A percentile compares a stretch with the other conserved stretches of the same genome.
phyloP scores from a whole-genome alignment of 2,888 invertebrate species.

The Idaea dimidiata region DNA sequence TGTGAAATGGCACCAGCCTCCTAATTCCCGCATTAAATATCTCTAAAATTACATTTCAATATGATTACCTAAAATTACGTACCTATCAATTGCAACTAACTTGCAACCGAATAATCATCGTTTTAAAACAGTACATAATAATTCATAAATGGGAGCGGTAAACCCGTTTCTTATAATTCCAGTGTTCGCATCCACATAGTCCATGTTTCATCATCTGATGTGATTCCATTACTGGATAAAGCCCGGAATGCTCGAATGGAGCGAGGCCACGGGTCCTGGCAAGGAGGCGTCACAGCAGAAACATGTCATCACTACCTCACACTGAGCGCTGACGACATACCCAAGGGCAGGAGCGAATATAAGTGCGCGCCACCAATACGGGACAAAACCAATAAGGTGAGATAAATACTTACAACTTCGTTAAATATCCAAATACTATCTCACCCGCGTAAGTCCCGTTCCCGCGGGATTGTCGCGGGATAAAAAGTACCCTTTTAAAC shows the following conservation, averaged over 20 bases:
- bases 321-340: conserved; percentile 83
- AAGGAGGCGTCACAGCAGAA: conserved; percentile 83
- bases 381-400: conserved; percentile 80
- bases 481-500: no score
- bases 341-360: conserved; percentile 83
- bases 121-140: no score
- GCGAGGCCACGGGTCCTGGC: conserved; percentile 75
- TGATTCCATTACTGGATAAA: conserved; percentile 78
- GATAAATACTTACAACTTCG: neutral
- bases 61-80: no score
- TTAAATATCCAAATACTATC: no score
- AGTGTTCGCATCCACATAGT: conserved; percentile 85
- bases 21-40: neutral
- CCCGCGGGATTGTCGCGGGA: no score
- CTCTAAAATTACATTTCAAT: neutral
- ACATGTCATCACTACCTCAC: conserved; percentile 88
- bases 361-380: conserved; percentile 88
- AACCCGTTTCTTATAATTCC: neutral
- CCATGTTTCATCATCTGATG: conserved; percentile 83
- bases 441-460: no score
- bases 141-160: no score
- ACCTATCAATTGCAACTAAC: no score
- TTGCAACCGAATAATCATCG: no score
- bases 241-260: conserved; percentile 64
- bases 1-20: neutral